Conservation (phyloP, 2,888 invertebrate genomes). For the Mesochorus sp. region DNA sequence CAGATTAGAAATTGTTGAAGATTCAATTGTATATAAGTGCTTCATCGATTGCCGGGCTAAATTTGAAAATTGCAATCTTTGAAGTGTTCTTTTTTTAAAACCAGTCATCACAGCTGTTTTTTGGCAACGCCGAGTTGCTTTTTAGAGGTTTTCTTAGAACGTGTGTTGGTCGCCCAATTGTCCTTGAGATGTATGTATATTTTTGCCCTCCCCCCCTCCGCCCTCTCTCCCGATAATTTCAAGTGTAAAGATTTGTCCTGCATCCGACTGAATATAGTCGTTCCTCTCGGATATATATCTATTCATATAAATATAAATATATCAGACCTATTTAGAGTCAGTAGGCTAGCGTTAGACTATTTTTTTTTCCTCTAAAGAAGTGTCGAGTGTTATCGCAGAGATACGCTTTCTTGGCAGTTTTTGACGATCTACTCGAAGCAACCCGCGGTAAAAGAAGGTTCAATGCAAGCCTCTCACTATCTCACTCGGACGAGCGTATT, state of each 20-base stretch:
- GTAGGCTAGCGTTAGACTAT: constrained; percentile 33
- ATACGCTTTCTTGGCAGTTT: constrained; percentile 2
- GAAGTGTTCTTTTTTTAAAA: constrained; percentile 40
- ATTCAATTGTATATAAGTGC: constrained; percentile 74
- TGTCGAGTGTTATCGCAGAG: constrained; percentile 16
- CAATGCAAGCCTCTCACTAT: neutral
- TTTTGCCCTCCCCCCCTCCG: constrained; percentile 26
- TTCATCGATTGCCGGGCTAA: constrained; percentile 52
- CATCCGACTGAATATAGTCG: constrained; percentile 21
- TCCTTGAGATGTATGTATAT: constrained; percentile 51
- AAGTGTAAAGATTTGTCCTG: constrained; percentile 47
- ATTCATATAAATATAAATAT: neutral
- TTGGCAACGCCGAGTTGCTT: neutral
- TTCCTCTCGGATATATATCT: constrained; percentile 8
- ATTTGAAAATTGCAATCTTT: constrained; percentile 57
- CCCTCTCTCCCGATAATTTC: neutral
- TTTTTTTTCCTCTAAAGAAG: constrained; percentile 9
- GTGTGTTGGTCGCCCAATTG: constrained; percentile 1
- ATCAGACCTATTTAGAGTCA: constrained; percentile 7
- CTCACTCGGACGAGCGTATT: neutral
- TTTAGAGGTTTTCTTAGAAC: constrained; percentile 22
- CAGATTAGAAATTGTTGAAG: constrained; percentile 38
- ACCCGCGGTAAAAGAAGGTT: constrained; percentile 1
- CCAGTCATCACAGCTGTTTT: constrained; percentile 3
- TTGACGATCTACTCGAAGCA: constrained; percentile 12